Evolutionary conservation across 2,113 vertebrate genomes (phyloP), one percentile per base, ranked within the genome.

Genomic region (Dicaeum eximium): DNA sequence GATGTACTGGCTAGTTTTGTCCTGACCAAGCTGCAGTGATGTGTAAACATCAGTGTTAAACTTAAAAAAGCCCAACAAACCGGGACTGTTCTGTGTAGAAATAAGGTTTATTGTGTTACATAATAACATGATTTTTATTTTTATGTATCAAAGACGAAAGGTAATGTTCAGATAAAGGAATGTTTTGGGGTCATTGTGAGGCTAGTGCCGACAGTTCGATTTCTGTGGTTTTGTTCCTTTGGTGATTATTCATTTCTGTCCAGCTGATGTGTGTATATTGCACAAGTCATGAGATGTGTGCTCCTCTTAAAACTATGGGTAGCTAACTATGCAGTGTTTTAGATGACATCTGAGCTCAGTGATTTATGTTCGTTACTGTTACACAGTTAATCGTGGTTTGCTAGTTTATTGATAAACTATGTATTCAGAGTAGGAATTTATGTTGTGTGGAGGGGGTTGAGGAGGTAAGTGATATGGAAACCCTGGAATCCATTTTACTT

Each of bases 111-210:
- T 56, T 74, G 60, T 88, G 78, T 92, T 74, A 20, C 80, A 40
- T 80, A 84, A 61, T 86, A 15, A 57, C 5, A 11, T 44, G 62
- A 79, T 65, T 82, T n/a, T n/a, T n/a, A n/a, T n/a, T n/a, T n/a
- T 92, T 91, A 35, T 89, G 78, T 78, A 73, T 87, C 47, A 57
- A 91, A 82, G 24, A 20, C 48, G 40, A 38, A 95, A 97, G 53
- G 70, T 90, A 74, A 53, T 40, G 15, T 79, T 82, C 28, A 30
- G 40, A 17, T 70, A 60, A 48, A 78, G 80, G 42, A 61, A 45
- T 45, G 37, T 78, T 71, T 88, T 57, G 58, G 40, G 38, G 45
- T 78, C 62, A 33, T 91, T 71, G 45, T 31, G 9, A 5, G 35
- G 64, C n/a, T 69, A 61, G 13, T 65, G 42, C n/a, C 6, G 12